phyloP scores from a whole-genome alignment of 2,888 invertebrate species.

The Clusia tigrina region DNA sequence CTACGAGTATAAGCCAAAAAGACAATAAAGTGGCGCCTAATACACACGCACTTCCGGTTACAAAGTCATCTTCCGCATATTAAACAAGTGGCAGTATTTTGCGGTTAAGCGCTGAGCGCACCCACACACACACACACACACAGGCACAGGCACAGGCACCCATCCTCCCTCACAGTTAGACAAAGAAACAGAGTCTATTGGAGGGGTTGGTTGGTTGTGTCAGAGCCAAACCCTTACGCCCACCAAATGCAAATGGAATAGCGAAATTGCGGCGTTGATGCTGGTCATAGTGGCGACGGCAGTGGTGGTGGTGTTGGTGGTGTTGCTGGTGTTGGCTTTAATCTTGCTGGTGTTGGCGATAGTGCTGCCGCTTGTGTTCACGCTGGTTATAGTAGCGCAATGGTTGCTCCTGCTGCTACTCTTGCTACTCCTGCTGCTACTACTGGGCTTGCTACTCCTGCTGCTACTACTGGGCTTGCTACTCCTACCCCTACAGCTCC shows the following conservation, averaged over 20 bases:
- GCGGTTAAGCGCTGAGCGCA: conserved; percentile 11
- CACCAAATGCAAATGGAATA: background rate
- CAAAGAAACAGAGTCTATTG: too few species aligned
- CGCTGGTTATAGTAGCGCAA: too few species aligned
- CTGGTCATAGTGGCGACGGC: background rate
- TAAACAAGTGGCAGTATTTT: conserved; percentile 25
- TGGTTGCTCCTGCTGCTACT: too few species aligned
- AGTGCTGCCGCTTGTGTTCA: background rate
- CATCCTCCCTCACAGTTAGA: too few species aligned
- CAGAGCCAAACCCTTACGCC: too few species aligned
- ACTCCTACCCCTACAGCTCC: too few species aligned
- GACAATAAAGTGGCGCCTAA: conserved; percentile 28
- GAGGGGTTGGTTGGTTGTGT: too few species aligned
- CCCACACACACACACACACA: background rate
- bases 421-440: too few species aligned
- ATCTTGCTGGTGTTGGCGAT: background rate
- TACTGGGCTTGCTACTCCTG: too few species aligned
- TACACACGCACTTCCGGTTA: conserved; percentile 31
- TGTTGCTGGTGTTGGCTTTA: background rate
- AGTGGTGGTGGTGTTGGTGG: background rate
- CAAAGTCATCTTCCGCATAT: conserved; percentile 31
- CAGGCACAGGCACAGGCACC: too few species aligned
- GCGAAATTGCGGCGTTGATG: too few species aligned
- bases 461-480: too few species aligned
- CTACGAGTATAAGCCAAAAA: conserved; percentile 25